These are phyloP conservation scores for Poecile montanus DNA, from an alignment of 2,797 vertebrate genomes.

Conservation along the genomic window DNA sequence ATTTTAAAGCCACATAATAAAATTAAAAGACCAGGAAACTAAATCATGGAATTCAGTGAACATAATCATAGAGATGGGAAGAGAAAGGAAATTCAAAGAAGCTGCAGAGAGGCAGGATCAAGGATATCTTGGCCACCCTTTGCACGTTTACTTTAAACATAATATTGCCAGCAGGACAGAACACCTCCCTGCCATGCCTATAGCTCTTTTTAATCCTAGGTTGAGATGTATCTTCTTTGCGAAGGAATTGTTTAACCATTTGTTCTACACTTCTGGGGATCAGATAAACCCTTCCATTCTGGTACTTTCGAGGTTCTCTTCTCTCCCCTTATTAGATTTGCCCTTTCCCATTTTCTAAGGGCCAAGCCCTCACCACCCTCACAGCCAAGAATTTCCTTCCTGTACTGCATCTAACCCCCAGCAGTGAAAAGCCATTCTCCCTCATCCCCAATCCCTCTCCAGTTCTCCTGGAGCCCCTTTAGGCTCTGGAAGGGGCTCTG, in stretches of 20 bases:
- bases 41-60: neutral
- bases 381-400: neutral
- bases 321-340: neutral
- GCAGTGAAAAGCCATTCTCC: neutral
- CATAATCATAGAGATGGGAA: neutral
- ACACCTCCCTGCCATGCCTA: neutral
- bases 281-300: neutral
- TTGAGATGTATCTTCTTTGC: neutral
- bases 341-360: neutral
- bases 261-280: neutral
- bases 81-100: neutral
- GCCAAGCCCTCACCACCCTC: neutral
- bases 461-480: neutral
- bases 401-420: neutral
- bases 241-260: neutral
- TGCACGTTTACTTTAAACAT: accelerated
- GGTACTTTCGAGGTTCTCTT: neutral
- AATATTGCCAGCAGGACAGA: neutral
- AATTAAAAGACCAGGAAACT: neutral
- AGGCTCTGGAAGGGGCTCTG: neutral
- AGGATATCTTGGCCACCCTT: neutral
- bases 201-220: neutral
- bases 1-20: neutral
- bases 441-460: neutral
- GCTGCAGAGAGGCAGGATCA: neutral